Evolutionary conservation across 2,797 vertebrate species (phyloP), one percentile per base, ranked within the genome.

Genomic region (Squalus acanthias): DNA sequence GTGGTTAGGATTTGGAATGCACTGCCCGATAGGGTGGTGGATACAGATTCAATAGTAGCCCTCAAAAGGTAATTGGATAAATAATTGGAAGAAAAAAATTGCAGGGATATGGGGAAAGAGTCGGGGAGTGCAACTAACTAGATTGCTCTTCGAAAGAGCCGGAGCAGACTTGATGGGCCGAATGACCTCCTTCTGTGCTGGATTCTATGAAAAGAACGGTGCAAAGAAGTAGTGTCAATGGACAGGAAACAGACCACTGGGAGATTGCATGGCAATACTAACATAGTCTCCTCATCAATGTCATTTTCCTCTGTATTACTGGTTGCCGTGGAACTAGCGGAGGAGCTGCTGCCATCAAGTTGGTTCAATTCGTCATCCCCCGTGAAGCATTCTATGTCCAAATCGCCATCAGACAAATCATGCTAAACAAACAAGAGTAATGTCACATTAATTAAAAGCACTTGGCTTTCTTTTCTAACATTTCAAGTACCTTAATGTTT

Each of bases 231-330:
- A 29, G 26, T 22, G 17, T 10, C 7, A 69, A 67, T 39, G 46
- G 50, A 72, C 3, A 79, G 12, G n/a, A 70, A 67, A n/a, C 5
- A 53, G 53, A 91, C 12, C 1, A 85, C 6, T 29, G 26, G 4
- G 26, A 60, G 50, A 85, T 5, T 53, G 67, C 17, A 53, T 57
- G 50, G 10, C 9, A 70, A 60, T 60, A 97, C 99, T 98, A 97
- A 99, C 99, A 99, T 99, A 2, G 99, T 99, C 97, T 99, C 99
- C 97, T 99, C 99, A 46, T 99, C 99, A 0, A 99, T 99, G 97
- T 99, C 99, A 79, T 99, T 99, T 97, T 99, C 99, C 97, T 99
- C 99, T 0, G 99, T 99, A 98, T 99, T 99, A 97, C 99, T 99
- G 96, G 99, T 99, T 92, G 99, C 99, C 0, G 99, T 99, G 20